Evolutionary conservation across 2,113 vertebrate genomes (phyloP), one percentile per base, ranked within the genome.

Genomic region (Antennarius striatus): DNA sequence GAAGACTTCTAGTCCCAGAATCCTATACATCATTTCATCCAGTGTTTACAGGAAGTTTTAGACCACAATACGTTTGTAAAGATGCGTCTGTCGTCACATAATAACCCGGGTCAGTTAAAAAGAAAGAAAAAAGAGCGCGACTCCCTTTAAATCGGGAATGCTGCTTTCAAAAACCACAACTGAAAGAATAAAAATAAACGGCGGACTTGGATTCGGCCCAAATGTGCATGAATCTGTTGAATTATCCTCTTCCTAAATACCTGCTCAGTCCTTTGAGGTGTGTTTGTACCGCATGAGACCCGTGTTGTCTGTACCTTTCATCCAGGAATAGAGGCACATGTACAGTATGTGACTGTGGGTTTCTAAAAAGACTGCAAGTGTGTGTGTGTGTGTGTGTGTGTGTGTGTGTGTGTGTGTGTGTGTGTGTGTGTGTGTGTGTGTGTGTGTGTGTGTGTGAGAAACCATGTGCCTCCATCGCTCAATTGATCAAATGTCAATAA

Each of bases 191-290:
- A 60, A 67, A 69, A 67, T 6, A 60, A 74, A 67, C 52, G 66
- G 71, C 57, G 8, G 82, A 69, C 80, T 76, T 79, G 77, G 71
- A 76, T 75, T 71, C 42, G 39, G 62, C 73, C 79, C 73, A 53
- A 22, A 7, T 47, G 76, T 78, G 80, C 79, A 63, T 68, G 4
- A 67, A 60, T 56, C 48, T 56, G 57, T 64, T 62, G 61, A 72
- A 73, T 63, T 43, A 58, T 83, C 80, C 56, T 63, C 59, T 14
- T 68, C 59, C 69, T 67, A 17, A 65, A 46, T 39, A 16, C 72
- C 61, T 32, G 16, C 57, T 77, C 28, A 79, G 75, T 83, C 72
- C 58, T 73, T 77, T 28, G 17, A 59, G 52, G 77, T 68, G 32
- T 46, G 32, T 73, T 57, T 66, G 75, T 79, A 83, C 74, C 63